A percentile compares a stretch with the other conserved stretches of the same genome.
Evolutionary conservation across 2,888 invertebrate genomes (phyloP).

Genomic region (Actias luna): DNA sequence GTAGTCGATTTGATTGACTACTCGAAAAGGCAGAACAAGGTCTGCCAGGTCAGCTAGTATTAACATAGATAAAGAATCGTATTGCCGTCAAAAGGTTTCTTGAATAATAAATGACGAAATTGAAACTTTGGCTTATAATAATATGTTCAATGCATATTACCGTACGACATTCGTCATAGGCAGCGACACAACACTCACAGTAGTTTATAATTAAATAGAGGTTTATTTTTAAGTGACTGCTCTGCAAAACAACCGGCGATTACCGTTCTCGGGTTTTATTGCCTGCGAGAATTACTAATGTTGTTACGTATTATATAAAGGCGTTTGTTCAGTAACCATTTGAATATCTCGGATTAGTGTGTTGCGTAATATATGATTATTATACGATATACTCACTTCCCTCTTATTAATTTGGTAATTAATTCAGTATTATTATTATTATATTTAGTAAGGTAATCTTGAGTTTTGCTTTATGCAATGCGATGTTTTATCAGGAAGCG

Average conservation of each 20-base stretch:
- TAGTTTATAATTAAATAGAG: conserved; percentile 15
- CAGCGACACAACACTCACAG: not conserved
- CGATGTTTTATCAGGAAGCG: no score
- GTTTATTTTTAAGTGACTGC: conserved; percentile 17
- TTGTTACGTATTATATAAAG: not conserved
- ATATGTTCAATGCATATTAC: not conserved
- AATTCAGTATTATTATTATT: no score
- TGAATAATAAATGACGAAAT: not conserved
- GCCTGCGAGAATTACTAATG: conserved; percentile 10
- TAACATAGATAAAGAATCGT: no score
- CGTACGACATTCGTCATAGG: not conserved
- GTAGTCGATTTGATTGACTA: no score
- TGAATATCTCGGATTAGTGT: not conserved
- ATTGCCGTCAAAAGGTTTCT: not conserved
- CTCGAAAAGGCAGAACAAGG: no score
- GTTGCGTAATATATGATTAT: no score
- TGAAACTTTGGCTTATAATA: not conserved
- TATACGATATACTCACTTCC: no score
- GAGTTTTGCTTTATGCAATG: no score
- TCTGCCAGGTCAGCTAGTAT: no score
- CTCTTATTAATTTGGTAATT: no score
- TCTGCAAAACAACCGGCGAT: conserved; percentile 16
- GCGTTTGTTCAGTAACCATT: not conserved
- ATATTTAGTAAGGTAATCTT: no score
- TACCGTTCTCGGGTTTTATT: conserved; percentile 15